These are phyloP conservation scores for Drosophila gunungcola DNA, from an alignment of 1,140 invertebrate species.

Conservation along the genomic window DNA sequence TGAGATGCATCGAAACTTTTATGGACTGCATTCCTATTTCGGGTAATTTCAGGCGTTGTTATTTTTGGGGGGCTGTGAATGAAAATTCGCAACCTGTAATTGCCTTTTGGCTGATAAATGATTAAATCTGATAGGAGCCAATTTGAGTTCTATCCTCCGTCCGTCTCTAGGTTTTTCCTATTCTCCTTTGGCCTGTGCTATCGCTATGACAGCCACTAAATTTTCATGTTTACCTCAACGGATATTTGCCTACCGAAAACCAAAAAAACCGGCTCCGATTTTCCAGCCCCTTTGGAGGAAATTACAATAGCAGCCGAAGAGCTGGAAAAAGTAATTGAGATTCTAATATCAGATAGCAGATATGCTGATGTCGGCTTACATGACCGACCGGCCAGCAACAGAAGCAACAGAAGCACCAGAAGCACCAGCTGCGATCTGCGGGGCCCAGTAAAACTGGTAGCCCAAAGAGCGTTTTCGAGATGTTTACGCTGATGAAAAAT, in stretches of 20 bases:
- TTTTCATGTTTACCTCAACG: constrained; percentile 45
- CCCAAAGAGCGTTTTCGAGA: constrained; percentile 70
- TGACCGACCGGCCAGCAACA: constrained; percentile 18
- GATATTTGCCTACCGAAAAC: constrained; percentile 53
- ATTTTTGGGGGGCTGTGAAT: constrained; percentile 14
- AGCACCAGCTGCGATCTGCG: constrained; percentile 18
- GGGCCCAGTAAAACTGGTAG: constrained; percentile 51
- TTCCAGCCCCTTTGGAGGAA: constrained; percentile 31
- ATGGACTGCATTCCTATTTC: constrained; percentile 30
- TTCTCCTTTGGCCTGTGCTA: constrained; percentile 12
- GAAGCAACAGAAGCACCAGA: constrained; percentile 9
- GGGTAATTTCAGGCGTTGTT: constrained; percentile 24
- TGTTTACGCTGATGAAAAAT: constrained; percentile 78
- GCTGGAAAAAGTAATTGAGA: constrained; percentile 79
- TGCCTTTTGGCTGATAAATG: constrained; percentile 50
- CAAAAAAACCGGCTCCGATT: constrained; percentile 48
- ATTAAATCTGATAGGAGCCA: constrained; percentile 37
- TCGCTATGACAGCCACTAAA: constrained; percentile 48
- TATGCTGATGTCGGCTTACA: constrained; percentile 65
- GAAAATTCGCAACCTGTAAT: constrained; percentile 34
- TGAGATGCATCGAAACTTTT: constrained; percentile 16
- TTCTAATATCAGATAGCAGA: constrained; percentile 79
- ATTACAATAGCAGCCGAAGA: constrained; percentile 65
- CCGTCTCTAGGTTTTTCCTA: background rate
- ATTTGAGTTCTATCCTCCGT: constrained; percentile 10